Evolutionary conservation across 64 coral and sea anemone species (phyloP).

Genomic region (Stylophora pistillata): DNA sequence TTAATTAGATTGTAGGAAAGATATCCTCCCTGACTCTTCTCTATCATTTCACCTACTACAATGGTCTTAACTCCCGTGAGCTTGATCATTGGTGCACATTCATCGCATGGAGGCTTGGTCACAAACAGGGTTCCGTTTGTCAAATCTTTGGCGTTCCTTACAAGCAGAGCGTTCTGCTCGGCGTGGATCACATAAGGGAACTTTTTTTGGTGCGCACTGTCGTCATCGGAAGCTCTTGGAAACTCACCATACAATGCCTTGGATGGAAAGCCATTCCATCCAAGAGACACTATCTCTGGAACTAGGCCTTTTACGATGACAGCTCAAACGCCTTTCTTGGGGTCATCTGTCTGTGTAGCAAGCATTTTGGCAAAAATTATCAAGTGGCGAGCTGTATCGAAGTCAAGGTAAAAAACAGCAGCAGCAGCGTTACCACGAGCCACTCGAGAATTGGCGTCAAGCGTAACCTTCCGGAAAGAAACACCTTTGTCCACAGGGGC

Average conservation of each 20-base stretch:
- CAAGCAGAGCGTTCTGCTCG: conserved; percentile 75
- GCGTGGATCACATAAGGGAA: conserved; percentile 80
- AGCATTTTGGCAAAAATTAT: conserved; percentile 60
- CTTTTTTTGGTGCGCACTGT: conserved; percentile 25
- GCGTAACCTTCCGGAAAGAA: not conserved
- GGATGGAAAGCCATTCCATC: conserved; percentile 79
- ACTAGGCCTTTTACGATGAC: conserved; percentile 31
- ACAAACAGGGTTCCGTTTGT: conserved; percentile 51
- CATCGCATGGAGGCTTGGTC: conserved; percentile 62
- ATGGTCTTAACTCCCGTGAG: conserved; percentile 62
- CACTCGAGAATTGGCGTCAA: not conserved
- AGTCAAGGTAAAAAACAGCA: too few species aligned
- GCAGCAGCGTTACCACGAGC: not conserved
- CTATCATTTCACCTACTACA: conserved; percentile 11
- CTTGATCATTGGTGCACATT: conserved; percentile 66
- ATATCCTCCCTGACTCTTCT: not conserved
- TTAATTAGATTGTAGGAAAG: conserved; percentile 1
- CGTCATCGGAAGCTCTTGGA: conserved; percentile 47
- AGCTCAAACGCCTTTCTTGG: conserved; percentile 59
- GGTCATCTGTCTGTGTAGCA: conserved; percentile 65
- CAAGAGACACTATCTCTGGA: conserved; percentile 48
- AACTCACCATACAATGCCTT: conserved; percentile 70
- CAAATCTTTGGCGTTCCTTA: conserved; percentile 30
- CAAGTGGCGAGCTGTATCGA: conserved; percentile 13
- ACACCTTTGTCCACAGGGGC: not conserved